phyloP scores from a whole-genome alignment of 2,113 vertebrate species.

The Halcyon senegalensis region DNA sequence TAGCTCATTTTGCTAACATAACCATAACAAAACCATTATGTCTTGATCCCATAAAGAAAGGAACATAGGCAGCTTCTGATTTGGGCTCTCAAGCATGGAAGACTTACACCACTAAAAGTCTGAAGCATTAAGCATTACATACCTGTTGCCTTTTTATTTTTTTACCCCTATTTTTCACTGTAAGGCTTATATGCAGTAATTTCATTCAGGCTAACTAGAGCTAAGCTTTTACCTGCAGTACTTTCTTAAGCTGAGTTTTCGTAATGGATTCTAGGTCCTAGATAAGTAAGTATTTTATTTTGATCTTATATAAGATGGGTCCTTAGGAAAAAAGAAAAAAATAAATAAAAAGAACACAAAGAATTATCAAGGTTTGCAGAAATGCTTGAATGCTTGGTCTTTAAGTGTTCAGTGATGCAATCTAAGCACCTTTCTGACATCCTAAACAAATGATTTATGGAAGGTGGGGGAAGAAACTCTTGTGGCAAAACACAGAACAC shows the following conservation, averaged over 20 bases:
- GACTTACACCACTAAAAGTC: not conserved
- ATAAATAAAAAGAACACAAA: not conserved
- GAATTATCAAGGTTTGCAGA: not conserved
- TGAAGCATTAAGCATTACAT: not conserved
- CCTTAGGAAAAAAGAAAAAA: not conserved
- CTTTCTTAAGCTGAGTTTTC: not conserved
- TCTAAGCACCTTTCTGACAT: not conserved
- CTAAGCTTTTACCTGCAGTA: not conserved
- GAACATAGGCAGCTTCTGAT: not conserved
- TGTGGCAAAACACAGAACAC: not conserved
- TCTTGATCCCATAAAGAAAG: not conserved
- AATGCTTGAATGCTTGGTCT: not conserved
- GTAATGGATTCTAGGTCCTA: not conserved
- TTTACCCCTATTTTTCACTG: rapidly evolving
- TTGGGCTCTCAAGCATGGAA: not conserved
- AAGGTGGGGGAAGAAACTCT: not conserved
- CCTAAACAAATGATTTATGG: not conserved
- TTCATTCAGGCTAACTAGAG: not conserved
- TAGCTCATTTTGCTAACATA: not conserved
- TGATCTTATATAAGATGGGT: not conserved
- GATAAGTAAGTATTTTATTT: not conserved
- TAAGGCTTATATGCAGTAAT: not conserved
- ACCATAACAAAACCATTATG: not conserved
- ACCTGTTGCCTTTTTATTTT: not conserved
- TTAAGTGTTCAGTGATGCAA: not conserved